Evolutionary conservation across 2,888 invertebrate species (phyloP).

Genomic region (Caenorhabditis sinica): DNA sequence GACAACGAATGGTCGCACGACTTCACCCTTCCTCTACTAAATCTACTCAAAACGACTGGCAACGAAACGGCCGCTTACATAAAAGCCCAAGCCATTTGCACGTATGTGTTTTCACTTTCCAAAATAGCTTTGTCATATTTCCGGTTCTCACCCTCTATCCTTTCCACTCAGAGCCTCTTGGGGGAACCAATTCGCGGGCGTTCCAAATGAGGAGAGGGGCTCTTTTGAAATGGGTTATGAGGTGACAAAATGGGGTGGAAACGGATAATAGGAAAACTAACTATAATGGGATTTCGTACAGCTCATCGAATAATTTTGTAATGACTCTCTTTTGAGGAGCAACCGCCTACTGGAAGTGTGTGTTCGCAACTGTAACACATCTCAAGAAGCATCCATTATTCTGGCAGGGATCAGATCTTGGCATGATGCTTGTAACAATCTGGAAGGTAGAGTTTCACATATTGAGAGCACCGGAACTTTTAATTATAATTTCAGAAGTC

Average conservation of each 20-base stretch:
- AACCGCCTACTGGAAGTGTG: slow-evolving; percentile 68
- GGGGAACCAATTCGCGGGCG: slow-evolving; percentile 13
- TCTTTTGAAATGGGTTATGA: slow-evolving; percentile 34
- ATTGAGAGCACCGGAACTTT: neutral
- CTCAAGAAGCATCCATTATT: slow-evolving; percentile 70
- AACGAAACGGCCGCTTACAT: slow-evolving; percentile 75
- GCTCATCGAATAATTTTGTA: slow-evolving; percentile 11
- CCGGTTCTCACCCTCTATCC: slow-evolving; percentile 7
- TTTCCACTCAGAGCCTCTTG: slow-evolving; percentile 1
- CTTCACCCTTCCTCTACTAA: slow-evolving; percentile 76
- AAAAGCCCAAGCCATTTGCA: slow-evolving; percentile 72
- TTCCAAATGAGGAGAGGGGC: slow-evolving; percentile 43
- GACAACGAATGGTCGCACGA: slow-evolving; percentile 78
- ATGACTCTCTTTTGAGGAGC: slow-evolving; percentile 59
- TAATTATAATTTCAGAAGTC: slow-evolving; percentile 69
- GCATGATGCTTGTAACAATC: slow-evolving; percentile 65
- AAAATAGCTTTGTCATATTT: slow-evolving; percentile 35
- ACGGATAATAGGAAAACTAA: neutral
- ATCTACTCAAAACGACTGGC: slow-evolving; percentile 72
- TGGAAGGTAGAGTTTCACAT: slow-evolving; percentile 47
- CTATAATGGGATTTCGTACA: slow-evolving; percentile 43
- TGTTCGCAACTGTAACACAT: slow-evolving; percentile 68
- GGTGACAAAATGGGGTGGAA: slow-evolving; percentile 21
- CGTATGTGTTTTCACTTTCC: slow-evolving; percentile 65
- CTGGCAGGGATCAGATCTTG: slow-evolving; percentile 68